Evolutionary conservation across 2,888 invertebrate species (phyloP), one percentile per base, ranked within the genome.

Genomic region (Cantharis rufa): DNA sequence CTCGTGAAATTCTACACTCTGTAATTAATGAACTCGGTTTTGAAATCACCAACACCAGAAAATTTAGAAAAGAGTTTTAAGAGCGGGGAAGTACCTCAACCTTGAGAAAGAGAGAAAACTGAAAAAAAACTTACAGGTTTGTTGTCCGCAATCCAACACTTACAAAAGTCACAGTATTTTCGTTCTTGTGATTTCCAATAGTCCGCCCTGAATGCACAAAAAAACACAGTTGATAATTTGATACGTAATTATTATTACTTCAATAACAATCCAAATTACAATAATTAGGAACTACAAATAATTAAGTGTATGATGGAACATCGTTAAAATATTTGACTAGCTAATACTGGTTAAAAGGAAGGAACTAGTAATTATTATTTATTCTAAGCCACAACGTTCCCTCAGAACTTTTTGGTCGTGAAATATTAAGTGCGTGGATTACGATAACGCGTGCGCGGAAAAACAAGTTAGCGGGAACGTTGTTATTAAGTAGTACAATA

Each of bases 141-240:
- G 87, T 99, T 99, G 88, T 98, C 98, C 73, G 98, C 96, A 84
- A 98, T 95, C 98, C 98, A 99, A 86, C 98, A 98, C 89, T 98
- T 98, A 89, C 99, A 99, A 88, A 97, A 97, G 82, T 98, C 98
- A 86, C 99, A 99, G 88, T 94, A 98, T 88, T 98, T 98, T 79
- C 96, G 93, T 0, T 96, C 96, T 85, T 97, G 95, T 21, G 98
- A 98, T 88, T 97, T 96, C 99, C 99, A 99, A 87, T 95, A 97
- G 83, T 97, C 97, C 2, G 97, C 94, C 97, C 96, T 98, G 87
- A 69, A 18, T 10, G 48, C 7, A 71, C 69, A 74, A 76, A 77
- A 72, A 69, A 62, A 80, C 75, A 77, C 77, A 72, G 78, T 78
- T 78, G 74, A 80, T 77, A 81, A 78, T 81, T 80, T 79, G n/a